These are phyloP conservation scores for Drosophila seguyi DNA, from an alignment of 1,140 invertebrate genomes.

Conservation along the genomic window DNA sequence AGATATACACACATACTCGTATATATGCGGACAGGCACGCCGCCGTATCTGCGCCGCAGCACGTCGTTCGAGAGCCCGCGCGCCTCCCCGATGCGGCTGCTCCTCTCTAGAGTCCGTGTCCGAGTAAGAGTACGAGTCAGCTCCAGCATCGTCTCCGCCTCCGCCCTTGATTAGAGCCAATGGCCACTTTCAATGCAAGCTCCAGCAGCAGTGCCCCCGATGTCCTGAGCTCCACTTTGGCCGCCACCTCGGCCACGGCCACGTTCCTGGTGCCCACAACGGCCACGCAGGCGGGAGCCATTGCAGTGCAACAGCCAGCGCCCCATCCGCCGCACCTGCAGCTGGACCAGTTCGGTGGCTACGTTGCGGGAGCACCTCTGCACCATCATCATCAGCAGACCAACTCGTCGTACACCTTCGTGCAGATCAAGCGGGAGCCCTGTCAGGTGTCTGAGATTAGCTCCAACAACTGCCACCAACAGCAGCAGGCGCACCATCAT, in stretches of 20 bases:
- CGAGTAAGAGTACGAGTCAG: not conserved
- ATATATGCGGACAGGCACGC: constrained; percentile 35
- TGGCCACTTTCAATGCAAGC: constrained; percentile 75
- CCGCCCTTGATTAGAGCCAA: constrained; percentile 34
- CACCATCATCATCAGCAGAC: constrained; percentile 75
- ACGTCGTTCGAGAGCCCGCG: constrained; percentile 28
- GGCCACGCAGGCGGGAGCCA: constrained; percentile 35
- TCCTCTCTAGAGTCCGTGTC: constrained; percentile 12
- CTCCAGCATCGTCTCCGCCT: constrained; percentile 11
- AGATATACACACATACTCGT: constrained; percentile 24
- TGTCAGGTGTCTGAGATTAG: constrained; percentile 89
- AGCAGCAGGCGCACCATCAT: constrained; percentile 56
- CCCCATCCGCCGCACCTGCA: constrained; percentile 32
- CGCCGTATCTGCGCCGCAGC: constrained; percentile 57
- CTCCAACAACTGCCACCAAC: constrained; percentile 86
- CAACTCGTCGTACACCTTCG: constrained; percentile 82
- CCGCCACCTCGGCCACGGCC: constrained; percentile 58
- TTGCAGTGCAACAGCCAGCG: constrained; percentile 34
- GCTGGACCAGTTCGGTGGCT: constrained; percentile 52
- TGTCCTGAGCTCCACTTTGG: constrained; percentile 65
- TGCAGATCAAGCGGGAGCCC: constrained; percentile 88
- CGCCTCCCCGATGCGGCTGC: constrained; percentile 27
- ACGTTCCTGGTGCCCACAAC: constrained; percentile 74
- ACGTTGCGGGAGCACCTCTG: constrained; percentile 40
- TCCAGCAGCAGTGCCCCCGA: constrained; percentile 64